Base-by-base conservation (phyloP, 2,888 invertebrate species). In the Oscheius sp. region DNA sequence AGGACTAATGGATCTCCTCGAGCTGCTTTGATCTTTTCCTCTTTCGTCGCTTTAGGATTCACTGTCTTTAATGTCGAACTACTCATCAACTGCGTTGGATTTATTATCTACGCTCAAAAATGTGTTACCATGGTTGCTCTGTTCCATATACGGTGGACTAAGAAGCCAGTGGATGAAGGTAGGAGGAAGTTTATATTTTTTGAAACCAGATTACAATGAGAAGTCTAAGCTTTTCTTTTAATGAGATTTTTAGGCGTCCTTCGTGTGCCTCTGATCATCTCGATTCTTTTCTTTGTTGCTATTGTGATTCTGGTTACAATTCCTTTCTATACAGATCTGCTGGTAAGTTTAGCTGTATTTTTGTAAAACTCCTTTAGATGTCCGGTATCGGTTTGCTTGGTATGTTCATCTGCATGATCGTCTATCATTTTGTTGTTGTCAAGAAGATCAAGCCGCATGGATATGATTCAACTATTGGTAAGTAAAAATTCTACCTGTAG, bases 161-260 rank as follows among this genome's bases (percentile, higher is more conserved):
- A 74, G 20, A 75, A 75, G 30, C 66, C 67, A 8, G 78, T 80
- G 0, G 74, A 69, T 32, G 17, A 38, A 49, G 70, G 70, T 70
- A n/a, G n/a, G n/a, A n/a, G n/a, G n/a, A n/a, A n/a, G n/a, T n/a
- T n/a, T n/a, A n/a, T n/a, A n/a, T n/a, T n/a, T n/a, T n/a, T n/a
- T n/a, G n/a, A n/a, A n/a, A n/a, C n/a, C n/a, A n/a, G n/a, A n/a
- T n/a, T n/a, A n/a, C n/a, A n/a, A n/a, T n/a, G n/a, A n/a, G n/a
- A n/a, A n/a, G n/a, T n/a, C n/a, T n/a, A 50, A 56, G n/a, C 2
- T 26, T 26, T 61, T 67, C 12, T 12, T 30, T n/a, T 9, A 3
- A n/a, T n/a, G n/a, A n/a, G n/a, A n/a, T n/a, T n/a, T 68, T 71
- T 76, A 38, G 84, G 80, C 8, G 83, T 82, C 20, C 78, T 84